These are phyloP conservation scores for Berghia stephanieae DNA, from an alignment of 1,140 invertebrate species.

Conservation along the genomic window DNA sequence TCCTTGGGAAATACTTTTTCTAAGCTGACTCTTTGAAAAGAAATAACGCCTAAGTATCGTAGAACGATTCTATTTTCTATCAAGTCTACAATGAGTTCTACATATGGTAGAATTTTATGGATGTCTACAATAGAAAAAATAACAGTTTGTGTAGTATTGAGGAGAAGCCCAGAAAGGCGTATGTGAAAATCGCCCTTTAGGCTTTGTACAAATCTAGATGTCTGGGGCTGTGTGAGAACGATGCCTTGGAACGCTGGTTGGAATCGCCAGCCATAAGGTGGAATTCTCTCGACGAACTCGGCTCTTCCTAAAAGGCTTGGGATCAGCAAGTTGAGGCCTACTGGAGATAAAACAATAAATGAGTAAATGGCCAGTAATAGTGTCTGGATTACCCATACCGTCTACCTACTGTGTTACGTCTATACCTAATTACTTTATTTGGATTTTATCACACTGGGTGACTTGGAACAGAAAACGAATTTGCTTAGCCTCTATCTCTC, in stretches of 20 bases:
- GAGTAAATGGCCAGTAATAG: background rate
- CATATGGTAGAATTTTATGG: constrained; percentile 37
- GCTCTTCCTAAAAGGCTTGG: background rate
- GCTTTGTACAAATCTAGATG: constrained; percentile 16
- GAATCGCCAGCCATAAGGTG: constrained; percentile 32
- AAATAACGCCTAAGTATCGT: constrained; percentile 44
- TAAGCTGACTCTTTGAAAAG: constrained; percentile 42
- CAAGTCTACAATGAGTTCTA: constrained; percentile 42
- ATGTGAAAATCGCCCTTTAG: constrained; percentile 34
- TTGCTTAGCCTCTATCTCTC: constrained; percentile 11
- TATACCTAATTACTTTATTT: background rate
- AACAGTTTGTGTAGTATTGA: background rate
- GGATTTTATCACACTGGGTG: background rate
- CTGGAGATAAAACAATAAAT: background rate
- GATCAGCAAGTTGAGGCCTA: constrained; percentile 29
- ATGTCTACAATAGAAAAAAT: constrained; percentile 35
- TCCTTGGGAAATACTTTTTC: constrained; percentile 30
- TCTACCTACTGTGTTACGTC: background rate
- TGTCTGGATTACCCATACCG: background rate
- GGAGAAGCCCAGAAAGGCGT: constrained; percentile 13
- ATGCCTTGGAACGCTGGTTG: constrained; percentile 31
- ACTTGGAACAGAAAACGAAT: background rate
- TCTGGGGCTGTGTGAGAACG: background rate
- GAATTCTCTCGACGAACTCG: constrained; percentile 17
- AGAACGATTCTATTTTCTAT: constrained; percentile 36